Evolutionary conservation across 1,140 invertebrate species (phyloP), one percentile per base, ranked within the genome.

Genomic region (Archegozetes longisetosus): DNA sequence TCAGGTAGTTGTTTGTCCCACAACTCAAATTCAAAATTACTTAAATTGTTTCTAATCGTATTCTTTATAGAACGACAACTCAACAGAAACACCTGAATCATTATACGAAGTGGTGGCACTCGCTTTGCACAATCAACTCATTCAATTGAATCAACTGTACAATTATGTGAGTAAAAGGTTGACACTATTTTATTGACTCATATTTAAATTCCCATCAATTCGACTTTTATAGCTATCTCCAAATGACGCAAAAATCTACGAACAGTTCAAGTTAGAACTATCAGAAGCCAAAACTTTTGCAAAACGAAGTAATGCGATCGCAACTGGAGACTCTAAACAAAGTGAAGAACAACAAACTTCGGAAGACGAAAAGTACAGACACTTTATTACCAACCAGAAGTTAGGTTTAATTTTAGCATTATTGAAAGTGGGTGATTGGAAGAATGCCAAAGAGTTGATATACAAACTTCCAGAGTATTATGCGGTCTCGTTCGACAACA

Each of bases 371-470:
- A 26, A 58, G 48, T 27, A n/a, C 22, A 14, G 14, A 20, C 14
- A 55, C 20, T 25, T 73, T 59, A 65, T 68, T 56, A 55, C 70
- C 65, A 97, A 98, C 76, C 93, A 98, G 73, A 97, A 98, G 71
- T 81, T 97, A 66, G 85, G 88, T 46, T 74, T 98, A 3, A 85
- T 86, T 69, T 86, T 93, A 71, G 89, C 89, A 1, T 71, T 97
- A 3, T 70, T 97, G 3, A 79, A 82, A 65, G 80, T 96, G 62
- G 92, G 88, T 22, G 87, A 88, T 65, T 97, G 92, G 92, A 78
- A 82, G 13, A 84, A 85, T 68, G 89, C 87, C 9, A 76, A 82
- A 57, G 76, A 78, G 53, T 75, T 98, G 40, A 82, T 90, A 23
- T 81, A 82, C 59, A 78, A 82, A 56, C 76, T 96, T 58, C 93